Conservation (phyloP, 2,113 vertebrate genomes). For the Arothron firmamentum region DNA sequence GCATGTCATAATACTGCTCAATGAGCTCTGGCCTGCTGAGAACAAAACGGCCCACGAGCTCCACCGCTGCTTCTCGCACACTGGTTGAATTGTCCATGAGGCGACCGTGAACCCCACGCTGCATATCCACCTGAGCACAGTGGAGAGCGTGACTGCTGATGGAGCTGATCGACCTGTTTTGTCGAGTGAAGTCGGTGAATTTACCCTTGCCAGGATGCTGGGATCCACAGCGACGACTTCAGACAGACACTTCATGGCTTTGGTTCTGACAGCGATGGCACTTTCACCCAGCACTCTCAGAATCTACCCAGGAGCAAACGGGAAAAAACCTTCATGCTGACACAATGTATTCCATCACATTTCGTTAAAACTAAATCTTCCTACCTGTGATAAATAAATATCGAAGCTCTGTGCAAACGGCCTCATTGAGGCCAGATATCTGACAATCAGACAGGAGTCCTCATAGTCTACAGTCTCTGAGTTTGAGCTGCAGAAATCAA, state of each 20-base stretch:
- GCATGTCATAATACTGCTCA: constrained; percentile 99
- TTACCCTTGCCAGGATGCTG: constrained; percentile 94
- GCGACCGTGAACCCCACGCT: constrained; percentile 93
- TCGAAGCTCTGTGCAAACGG: constrained; percentile 99
- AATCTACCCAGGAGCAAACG: constrained; percentile 75
- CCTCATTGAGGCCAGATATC: constrained; percentile 99
- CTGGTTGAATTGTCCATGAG: constrained; percentile 98
- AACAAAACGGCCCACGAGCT: constrained; percentile 93
- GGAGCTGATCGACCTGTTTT: neutral
- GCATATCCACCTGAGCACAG: constrained; percentile 89
- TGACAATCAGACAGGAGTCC: constrained; percentile 94
- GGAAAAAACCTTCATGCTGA: neutral
- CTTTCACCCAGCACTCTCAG: constrained; percentile 98
- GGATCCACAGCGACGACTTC: constrained; percentile 98
- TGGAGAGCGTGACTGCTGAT: neutral
- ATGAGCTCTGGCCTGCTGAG: constrained; percentile 95
- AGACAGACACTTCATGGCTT: constrained; percentile 99
- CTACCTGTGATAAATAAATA: constrained; percentile 99
- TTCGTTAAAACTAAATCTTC: constrained; percentile 1
- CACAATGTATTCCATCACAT: neutral
- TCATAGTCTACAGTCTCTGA: constrained; percentile 89
- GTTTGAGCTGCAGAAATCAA: constrained; percentile 77
- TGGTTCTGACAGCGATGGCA: constrained; percentile 97
- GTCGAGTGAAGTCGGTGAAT: neutral
- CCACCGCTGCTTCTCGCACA: constrained; percentile 94